Base-by-base conservation (phyloP, 2,888 invertebrate species). In the Tineola bisselliella region DNA sequence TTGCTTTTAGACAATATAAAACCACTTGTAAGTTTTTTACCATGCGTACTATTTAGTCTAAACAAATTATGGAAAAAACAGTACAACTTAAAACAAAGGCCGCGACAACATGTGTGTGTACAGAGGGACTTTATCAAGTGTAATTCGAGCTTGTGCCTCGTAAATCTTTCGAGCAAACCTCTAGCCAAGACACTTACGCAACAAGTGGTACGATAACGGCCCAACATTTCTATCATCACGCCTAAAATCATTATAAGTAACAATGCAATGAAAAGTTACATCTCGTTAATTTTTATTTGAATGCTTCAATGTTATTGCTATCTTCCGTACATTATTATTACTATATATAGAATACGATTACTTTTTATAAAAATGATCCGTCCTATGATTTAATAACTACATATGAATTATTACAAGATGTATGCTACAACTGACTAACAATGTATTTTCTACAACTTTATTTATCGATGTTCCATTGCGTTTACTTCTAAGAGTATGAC, bases 81-180 rank as follows among this genome's bases (percentile, higher is more conserved):
- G 15, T 2, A 48, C n/a, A 48, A 48, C 38, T 38, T 38, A 38
- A n/a, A 56, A 56, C 56, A 56, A 56, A 56, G 56, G 18, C 13
- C 3, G 68, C 73, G 68, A 2, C 4, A 25, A 70, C 72, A 71
- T 73, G 71, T 72, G 71, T 72, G 74, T 69, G 68, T 67, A 10
- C 38, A 38, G 38, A 69, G 68, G 75, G 75, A 73, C 77, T 76
- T 82, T 84, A 86, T 84, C 84, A 81, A 75, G 69, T 75, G 79
- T 80, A 80, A 81, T 76, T 74, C 69, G 73, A 81, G 77, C 74
- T 71, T 71, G 71, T 70, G 77, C 71, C 78, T 74, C 75, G 81
- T 81, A 83, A 82, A 82, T 81, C 79, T 71, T 74, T 71, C 58
- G 70, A 25, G 33, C 58, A 73, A 78, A 80, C 74, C 78, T 74